phyloP scores from a whole-genome alignment of 2,888 invertebrate species.

The Sturmia bella region DNA sequence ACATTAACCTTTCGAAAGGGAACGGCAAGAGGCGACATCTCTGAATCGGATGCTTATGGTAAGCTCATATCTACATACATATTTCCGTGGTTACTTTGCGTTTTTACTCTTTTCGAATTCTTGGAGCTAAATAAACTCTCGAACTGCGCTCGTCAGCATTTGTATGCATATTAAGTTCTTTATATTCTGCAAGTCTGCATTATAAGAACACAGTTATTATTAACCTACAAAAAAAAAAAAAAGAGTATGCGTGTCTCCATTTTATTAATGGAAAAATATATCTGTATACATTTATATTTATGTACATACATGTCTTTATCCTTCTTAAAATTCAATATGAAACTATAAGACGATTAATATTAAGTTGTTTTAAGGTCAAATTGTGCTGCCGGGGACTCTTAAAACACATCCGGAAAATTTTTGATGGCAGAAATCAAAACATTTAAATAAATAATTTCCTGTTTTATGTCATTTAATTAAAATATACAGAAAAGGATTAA shows the following conservation, averaged over 20 bases:
- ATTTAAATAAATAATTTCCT: not conserved
- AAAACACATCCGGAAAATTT: not conserved
- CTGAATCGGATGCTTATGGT: no score
- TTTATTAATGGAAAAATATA: slow-evolving; percentile 36
- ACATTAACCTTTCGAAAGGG: no score
- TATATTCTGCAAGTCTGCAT: slow-evolving; percentile 47
- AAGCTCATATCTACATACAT: no score
- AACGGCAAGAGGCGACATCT: no score
- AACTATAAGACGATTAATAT: slow-evolving; percentile 42
- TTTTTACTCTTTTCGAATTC: no score
- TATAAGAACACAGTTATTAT: slow-evolving; percentile 26
- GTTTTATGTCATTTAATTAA: slow-evolving; percentile 2
- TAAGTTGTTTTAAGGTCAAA: not conserved
- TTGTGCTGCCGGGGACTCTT: no score
- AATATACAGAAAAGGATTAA: no score
- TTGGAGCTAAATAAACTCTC: not conserved
- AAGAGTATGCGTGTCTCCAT: slow-evolving; percentile 16
- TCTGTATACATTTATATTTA: slow-evolving; percentile 11
- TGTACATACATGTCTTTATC: not conserved
- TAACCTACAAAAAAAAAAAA: slow-evolving; percentile 43
- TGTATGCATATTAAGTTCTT: slow-evolving; percentile 28
- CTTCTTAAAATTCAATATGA: slow-evolving; percentile 31
- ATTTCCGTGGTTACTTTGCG: no score
- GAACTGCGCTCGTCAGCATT: slow-evolving; percentile 5
- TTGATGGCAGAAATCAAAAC: not conserved